phyloP scores from a whole-genome alignment of 2,113 vertebrate species.

The Elachura formosa region DNA sequence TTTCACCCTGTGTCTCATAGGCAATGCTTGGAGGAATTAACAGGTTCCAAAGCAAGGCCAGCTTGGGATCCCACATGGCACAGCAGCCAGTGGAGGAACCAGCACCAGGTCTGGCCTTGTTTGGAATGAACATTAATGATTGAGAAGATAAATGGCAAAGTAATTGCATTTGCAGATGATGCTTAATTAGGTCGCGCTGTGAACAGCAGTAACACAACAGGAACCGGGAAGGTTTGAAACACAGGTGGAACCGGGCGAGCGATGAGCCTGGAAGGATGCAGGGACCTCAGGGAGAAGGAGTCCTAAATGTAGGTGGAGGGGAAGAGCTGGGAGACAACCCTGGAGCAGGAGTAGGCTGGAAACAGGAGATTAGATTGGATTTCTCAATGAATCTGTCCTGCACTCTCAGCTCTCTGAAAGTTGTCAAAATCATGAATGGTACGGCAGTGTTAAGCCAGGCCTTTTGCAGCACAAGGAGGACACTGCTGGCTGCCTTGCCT shows the following conservation, averaged over 20 bases:
- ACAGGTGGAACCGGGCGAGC: rapidly evolving
- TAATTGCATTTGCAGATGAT: slow-evolving; percentile 11
- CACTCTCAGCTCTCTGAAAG: rapidly evolving
- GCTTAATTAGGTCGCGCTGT: background rate
- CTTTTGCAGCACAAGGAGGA: background rate
- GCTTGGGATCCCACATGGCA: rapidly evolving
- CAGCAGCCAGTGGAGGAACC: background rate
- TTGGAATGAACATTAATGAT: background rate
- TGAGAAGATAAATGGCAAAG: background rate
- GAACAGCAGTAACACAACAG: background rate
- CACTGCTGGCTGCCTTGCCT: background rate
- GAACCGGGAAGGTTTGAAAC: background rate
- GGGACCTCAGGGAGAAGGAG: background rate
- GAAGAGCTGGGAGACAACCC: background rate
- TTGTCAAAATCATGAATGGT: rapidly evolving
- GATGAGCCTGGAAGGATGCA: background rate
- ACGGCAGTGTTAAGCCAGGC: rapidly evolving
- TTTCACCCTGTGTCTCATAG: background rate
- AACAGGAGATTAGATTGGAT: background rate
- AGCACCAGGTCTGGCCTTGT: background rate
- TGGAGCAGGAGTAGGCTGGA: background rate
- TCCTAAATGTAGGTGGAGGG: background rate
- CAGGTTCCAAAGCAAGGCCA: background rate
- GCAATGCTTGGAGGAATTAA: background rate
- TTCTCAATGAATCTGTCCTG: background rate